Base-by-base conservation (phyloP, 64 coral and sea anemone species). In the Catalaphyllia jardinei region DNA sequence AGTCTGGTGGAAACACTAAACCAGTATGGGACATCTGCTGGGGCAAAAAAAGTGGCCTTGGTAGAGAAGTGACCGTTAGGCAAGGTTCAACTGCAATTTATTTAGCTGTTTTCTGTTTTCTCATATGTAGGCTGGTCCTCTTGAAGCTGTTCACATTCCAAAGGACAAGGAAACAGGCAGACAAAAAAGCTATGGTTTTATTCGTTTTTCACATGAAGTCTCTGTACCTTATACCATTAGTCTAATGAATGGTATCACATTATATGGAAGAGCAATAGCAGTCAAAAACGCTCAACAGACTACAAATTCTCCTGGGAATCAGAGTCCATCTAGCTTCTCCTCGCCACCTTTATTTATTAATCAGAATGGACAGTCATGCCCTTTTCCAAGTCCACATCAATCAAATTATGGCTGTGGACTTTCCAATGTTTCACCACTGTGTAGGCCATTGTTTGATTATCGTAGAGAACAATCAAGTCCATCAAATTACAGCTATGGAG, bases 91-190 rank as follows among this genome's bases (percentile, higher is more conserved):
- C 19, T 62, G 10, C 80, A 60, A 67, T 35, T 65, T 0, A 39
- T 71, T 76, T 29, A 69, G 16, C 67, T 71, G 73, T 77, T 22
- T 83, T 84, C 16, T 85, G 50, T 86, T 51, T 29, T 80, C 62
- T 79, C 39, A 28, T 81, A 71, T 49, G 1, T 30, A 99, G 96
- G 93, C 96, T 71, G 96, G 93, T 0, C 96, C 96, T 18, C 67
- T 99, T 2, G 88, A 99, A 55, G 85, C 88, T 78, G 93, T 99
- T 2, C 74, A 90, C 33, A 99, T 99, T 75, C 93, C 96, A 19
- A 93, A 89, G 51, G 96, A 99, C 85, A 99, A 99, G 75, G 79
- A 92, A 20, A 97, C 87, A 76, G 96, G 94, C 17, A 79, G 81
- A 77, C 90, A 87, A 62, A 80, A 89, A 51, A 16, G 81, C 3